Base-by-base conservation (phyloP, 2,888 invertebrate genomes). In the Ophion costatus region DNA sequence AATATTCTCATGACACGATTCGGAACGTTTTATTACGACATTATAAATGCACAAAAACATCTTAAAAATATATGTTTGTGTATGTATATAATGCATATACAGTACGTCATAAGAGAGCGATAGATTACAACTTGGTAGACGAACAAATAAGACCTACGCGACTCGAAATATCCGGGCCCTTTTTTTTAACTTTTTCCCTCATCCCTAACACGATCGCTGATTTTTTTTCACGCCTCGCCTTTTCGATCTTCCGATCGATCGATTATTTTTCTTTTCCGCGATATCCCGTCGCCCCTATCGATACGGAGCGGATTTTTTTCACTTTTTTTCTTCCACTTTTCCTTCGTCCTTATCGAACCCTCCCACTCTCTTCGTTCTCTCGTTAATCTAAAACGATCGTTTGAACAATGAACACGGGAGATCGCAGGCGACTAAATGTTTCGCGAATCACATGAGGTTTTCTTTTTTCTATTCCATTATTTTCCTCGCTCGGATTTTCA, bases 31-130 rank as follows among this genome's bases (percentile, higher is more conserved):
- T 88, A 89, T 90, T 90, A 90, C 88, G 89, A 90, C 87, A 90
- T 91, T 91, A 91, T 91, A 91, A 91, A 91, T 91, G 91, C 91
- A 91, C 90, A 90, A 90, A 90, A 91, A 89, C 89, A 89, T 90
- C 90, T 91, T 90, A 91, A 90, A 91, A 90, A 91, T 90, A 91
- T 90, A 89, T 85, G 84, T 87, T 88, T 88, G 85, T 86, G 86
- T 88, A 85, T 88, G 87, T 89, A 88, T 88, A 89, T 88, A 87
- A 80, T 88, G 86, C 86, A 88, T 89, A 87, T 90, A 89, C 87
- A 88, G 85, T 88, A 86, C 84, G 86, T 71, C 84, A 86, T 84
- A 85, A 88, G 86, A 90, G 85, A 91, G 88, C 87, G 87, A 90
- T 80, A 88, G 85, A 90, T 90, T 91, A 89, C 86, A 89, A 86